Evolutionary conservation across 2,797 vertebrate genomes (phyloP), one percentile per base, ranked within the genome.

Genomic region (Hyperoplus lanceolatus): DNA sequence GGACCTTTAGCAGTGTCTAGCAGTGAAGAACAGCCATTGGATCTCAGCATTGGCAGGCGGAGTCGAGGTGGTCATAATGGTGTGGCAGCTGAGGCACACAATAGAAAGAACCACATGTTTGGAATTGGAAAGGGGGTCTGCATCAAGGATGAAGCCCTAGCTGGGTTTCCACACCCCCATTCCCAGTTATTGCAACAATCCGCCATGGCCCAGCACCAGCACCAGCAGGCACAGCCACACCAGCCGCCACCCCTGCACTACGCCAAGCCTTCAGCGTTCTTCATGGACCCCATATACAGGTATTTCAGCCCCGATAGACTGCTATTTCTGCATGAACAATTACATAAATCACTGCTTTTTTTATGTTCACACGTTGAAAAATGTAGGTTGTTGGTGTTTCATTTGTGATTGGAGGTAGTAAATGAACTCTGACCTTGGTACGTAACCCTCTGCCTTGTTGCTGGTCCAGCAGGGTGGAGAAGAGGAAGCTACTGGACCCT

Each of bases 281-380:
- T 99, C 96, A 99, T 99, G 98, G 98, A 99, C 92, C 98, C 98
- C 79, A 99, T 99, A 88, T 99, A 99, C 97, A 99, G 98, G 98
- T 99, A 99, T 96, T 97, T 95, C 94, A 94, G 86, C 96, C 86
- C 93, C 91, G 83, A 95, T 91, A 91, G 77, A 91, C 86, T 29
- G 29, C 29, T 29, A 29, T 29, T 29, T 29, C 29, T 29, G 29
- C 29, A 29, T 29, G 29, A 29, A 29, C 29, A 29, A 29, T 29
- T 3, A 29, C 84, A 93, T 70, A 75, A 77, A 51, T 55, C 36
- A 4, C 2, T 41, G 14, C 29, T 79, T 1, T 2, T 38, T 66
- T 70, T 43, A 57, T 69, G 36, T 62, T 56, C 5, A 58, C 42
- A 60, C 45, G 39, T 38, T 59, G 18, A 61, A 13, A 21, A 71